Conservation (phyloP, 2,797 vertebrate species). For the Argentina silus region DNA sequence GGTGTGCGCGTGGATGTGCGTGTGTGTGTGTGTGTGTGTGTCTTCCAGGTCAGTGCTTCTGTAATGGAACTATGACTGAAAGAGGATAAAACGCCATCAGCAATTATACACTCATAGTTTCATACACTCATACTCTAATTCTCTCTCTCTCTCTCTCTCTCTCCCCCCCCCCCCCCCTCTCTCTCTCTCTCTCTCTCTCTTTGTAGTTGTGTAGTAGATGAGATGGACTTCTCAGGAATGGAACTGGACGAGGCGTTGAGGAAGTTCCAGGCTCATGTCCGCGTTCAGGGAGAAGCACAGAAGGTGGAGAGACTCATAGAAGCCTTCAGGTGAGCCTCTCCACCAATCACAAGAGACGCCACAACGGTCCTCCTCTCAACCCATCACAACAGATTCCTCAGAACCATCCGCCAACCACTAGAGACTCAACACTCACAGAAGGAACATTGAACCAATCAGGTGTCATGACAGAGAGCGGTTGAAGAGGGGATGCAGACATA, state of each 20-base stretch:
- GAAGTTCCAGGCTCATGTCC: constrained; percentile 98
- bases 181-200: constrained; percentile 26
- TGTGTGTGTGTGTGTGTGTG: constrained; percentile 23
- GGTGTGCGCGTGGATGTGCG: no score
- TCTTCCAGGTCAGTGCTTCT: constrained; percentile 69
- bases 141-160: neutral
- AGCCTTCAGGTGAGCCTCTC: constrained; percentile 89
- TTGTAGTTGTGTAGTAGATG: constrained; percentile 94
- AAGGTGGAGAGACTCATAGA: constrained; percentile 98
- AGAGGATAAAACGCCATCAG: constrained; percentile 58
- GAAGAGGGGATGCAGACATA: constrained; percentile 52
- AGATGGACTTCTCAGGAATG: constrained; percentile 99
- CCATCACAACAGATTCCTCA: constrained; percentile 14
- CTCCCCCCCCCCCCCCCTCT: neutral
- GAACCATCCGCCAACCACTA: neutral
- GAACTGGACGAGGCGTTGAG: constrained; percentile 97
- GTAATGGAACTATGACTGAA: constrained; percentile 58
- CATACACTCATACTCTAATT: constrained; percentile 5
- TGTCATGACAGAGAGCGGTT: constrained; percentile 36
- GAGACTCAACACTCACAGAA: neutral
- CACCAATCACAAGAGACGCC: constrained; percentile 16
- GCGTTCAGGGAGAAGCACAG: constrained; percentile 98
- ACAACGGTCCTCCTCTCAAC: constrained; percentile 40
- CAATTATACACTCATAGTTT: constrained; percentile 37
- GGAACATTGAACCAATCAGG: constrained; percentile 6